These are phyloP conservation scores for Dendrocopos noguchii DNA, from an alignment of 2,113 vertebrate genomes.

Conservation along the genomic window DNA sequence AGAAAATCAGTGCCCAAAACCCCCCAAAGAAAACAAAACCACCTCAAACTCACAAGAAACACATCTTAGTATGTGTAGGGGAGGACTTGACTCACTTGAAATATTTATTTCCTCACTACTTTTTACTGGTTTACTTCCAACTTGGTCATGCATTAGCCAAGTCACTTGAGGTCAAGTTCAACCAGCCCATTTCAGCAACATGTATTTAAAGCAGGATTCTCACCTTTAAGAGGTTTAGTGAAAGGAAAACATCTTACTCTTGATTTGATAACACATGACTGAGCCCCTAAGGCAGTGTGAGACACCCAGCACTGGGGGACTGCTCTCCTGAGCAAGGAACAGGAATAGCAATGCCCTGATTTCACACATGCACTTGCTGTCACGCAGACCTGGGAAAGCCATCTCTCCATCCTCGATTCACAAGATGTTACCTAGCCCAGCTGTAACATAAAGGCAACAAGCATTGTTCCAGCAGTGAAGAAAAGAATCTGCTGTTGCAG, in stretches of 20 bases:
- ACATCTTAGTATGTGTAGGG: neutral
- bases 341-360: neutral
- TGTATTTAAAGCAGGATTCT: neutral
- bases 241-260: neutral
- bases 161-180: neutral
- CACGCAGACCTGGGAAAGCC: neutral
- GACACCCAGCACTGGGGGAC: neutral
- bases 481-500: neutral
- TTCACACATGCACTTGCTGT: neutral
- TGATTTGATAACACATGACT: neutral
- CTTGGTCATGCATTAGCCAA: accelerated
- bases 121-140: neutral
- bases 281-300: neutral
- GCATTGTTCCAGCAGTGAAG: accelerated
- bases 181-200: neutral
- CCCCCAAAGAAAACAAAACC: neutral
- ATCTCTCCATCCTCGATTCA: neutral
- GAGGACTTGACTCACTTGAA: neutral
- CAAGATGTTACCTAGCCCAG: accelerated
- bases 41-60: neutral
- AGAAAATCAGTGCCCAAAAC: neutral
- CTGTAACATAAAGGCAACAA: neutral
- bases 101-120: neutral
- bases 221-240: neutral
- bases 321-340: neutral